phyloP scores from a whole-genome alignment of 2,113 vertebrate genomes.

The Podocnemis expansa region DNA sequence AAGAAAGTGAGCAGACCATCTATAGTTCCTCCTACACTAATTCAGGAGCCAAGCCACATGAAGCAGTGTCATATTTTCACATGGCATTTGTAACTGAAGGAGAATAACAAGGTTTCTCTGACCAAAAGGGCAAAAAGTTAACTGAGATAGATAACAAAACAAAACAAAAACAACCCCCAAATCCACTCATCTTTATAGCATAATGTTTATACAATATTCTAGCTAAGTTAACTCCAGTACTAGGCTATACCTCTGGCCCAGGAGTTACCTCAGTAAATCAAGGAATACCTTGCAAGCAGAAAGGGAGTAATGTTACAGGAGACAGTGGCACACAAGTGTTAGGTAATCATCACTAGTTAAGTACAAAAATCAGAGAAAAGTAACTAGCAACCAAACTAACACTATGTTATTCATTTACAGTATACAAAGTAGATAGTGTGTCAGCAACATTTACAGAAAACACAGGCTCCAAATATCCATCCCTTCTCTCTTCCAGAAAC shows the following conservation, averaged over 20 bases:
- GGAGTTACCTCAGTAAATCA: background rate
- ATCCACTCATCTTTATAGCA: background rate
- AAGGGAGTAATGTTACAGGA: background rate
- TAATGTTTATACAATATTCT: background rate
- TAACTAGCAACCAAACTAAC: background rate
- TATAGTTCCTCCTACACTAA: background rate
- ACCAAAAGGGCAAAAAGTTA: background rate
- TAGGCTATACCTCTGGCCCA: background rate
- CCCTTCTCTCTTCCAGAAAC: background rate
- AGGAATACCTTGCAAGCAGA: background rate
- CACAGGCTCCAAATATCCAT: background rate
- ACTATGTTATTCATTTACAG: background rate
- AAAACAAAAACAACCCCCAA: background rate
- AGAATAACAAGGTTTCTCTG: background rate
- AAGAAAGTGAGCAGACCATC: background rate
- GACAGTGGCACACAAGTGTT: background rate
- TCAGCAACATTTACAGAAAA: background rate
- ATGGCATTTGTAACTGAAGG: background rate
- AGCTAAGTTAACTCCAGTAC: background rate
- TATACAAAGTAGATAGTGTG: background rate
- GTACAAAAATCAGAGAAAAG: background rate
- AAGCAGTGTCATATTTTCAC: background rate
- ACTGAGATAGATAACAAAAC: background rate
- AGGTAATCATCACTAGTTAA: background rate
- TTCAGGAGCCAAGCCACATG: background rate